Evolutionary conservation across 2,888 invertebrate genomes (phyloP), one percentile per base, ranked within the genome.

Genomic region (Scaeva pyrastri): DNA sequence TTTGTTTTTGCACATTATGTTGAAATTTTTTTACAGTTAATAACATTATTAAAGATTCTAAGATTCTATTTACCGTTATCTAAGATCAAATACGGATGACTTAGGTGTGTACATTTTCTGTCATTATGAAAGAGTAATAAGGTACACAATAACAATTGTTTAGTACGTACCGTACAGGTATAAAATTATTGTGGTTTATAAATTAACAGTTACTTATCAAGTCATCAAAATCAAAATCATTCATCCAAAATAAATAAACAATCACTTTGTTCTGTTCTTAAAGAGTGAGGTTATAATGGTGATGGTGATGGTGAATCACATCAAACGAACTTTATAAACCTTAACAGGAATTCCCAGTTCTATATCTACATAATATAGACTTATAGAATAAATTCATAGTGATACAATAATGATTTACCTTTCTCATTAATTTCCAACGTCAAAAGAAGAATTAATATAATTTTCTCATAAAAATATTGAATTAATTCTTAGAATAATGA

Each of bases 401-500:
- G 7, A 1, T 26, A 6, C 26, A 26, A 6, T 26, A 6, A 26
- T 1, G 19, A 48, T 48, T 19, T 21, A 21, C 5, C 3, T 26
- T 41, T 1, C 52, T n/a, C 8, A 52, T 52, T 26, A 2, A 52
- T 52, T 48, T 19, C 7, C 52, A 55, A 55, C 52, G n/a, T 55
- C 26, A 12, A 52, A 21, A 52, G 8, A 26, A n/a, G 2, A 26
- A 55, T 14, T 6, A 55, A 26, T 55, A 1, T 2, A 55, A 55
- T 52, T 52, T 23, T 31, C 31, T 31, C 50, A 8, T 0, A 14
- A 3, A 21, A 50, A 52, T 10, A 52, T 26, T 26, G 26, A 55
- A 26, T 55, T 55, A n/a, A 52, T 52, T 55, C 26, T 23, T 14
- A n/a, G 10, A 55, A 26, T 55, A 23, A 55, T 55, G 52, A 14